Evolutionary conservation across 2,113 vertebrate species (phyloP), one percentile per base, ranked within the genome.

Genomic region (Sebastes schlegelii): DNA sequence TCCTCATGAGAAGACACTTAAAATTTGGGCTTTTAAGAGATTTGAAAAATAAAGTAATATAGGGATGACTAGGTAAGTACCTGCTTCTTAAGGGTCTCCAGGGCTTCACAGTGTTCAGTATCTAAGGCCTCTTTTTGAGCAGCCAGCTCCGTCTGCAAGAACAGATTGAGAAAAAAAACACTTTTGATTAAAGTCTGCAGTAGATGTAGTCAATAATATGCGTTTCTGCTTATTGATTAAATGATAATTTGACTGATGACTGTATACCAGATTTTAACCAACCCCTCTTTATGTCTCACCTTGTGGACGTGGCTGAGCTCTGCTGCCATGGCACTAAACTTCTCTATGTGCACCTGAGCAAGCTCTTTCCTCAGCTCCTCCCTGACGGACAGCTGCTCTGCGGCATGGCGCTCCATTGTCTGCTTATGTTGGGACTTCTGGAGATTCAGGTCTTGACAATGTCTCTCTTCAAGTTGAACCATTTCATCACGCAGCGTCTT

Each of bases 251-350:
- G 43, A 26, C 0, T 51, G 54, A 34, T 40, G n/a, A 46, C 60
- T 1, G 14, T 66, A 12, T 3, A 57, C 6, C 21, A 65, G 17
- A 40, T 12, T 4, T 46, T 10, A 12, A 3, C 10, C 12, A 64
- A 42, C 2, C 4, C 13, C 16, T 26, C 26, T 34, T 64, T 5
- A n/a, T 9, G 45, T 51, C 86, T 93, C 64, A 98, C 98, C 96
- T 97, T 96, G 90, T 95, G 96, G 48, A 89, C 86, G 4, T 68
- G 93, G 85, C 90, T 93, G 64, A 97, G 90, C 90, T 97, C 94
- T 1, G 86, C 70, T 34, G 96, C 93, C 95, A 96, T 95, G 63
- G 93, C 90, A 82, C 89, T 95, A 67, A 95, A 94, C 40, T 95
- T 96, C 46, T 95, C 96, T n/a, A 94, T 72, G 77, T 97, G 96